phyloP scores from a whole-genome alignment of 2,797 vertebrate genomes.

The Coregonus suidteri region DNA sequence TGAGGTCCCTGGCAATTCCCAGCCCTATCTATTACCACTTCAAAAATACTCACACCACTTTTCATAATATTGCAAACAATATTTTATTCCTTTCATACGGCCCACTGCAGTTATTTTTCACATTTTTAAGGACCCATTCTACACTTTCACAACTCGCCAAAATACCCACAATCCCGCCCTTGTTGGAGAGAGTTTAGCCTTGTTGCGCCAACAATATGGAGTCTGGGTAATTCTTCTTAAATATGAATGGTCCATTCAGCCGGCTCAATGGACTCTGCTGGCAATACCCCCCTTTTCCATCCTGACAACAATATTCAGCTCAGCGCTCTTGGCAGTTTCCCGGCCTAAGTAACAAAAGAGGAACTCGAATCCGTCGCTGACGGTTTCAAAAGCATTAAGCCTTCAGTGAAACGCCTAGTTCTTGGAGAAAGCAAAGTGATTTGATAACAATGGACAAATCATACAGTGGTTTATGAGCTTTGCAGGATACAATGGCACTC shows the following conservation, averaged over 20 bases:
- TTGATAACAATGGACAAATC: conserved; percentile 74
- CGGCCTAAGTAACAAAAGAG: conserved; percentile 71
- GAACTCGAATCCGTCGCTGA: conserved; percentile 71
- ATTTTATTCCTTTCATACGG: neutral
- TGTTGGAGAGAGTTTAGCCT: conserved; percentile 71
- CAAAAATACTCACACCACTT: neutral
- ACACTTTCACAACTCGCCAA: conserved; percentile 47
- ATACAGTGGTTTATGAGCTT: conserved; percentile 75
- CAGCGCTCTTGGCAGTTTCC: conserved; percentile 75
- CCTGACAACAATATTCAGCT: conserved; percentile 76
- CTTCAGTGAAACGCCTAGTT: conserved; percentile 70
- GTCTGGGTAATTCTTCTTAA: conserved; percentile 79
- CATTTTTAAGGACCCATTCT: conserved; percentile 46
- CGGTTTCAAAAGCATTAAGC: conserved; percentile 71
- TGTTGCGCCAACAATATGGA: conserved; percentile 78
- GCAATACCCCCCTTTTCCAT: conserved; percentile 63
- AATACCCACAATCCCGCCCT: conserved; percentile 69
- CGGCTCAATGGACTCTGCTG: conserved; percentile 73
- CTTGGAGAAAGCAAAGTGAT: conserved; percentile 72
- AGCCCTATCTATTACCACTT: neutral
- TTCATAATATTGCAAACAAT: neutral
- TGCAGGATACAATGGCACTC: conserved; percentile 71
- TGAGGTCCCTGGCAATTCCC: neutral
- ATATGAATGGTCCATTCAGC: conserved; percentile 84
- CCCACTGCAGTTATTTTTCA: neutral